These are phyloP conservation scores for Lagenorhynchus albirostris DNA, from an alignment of 2,113 vertebrate species.

Conservation along the genomic window DNA sequence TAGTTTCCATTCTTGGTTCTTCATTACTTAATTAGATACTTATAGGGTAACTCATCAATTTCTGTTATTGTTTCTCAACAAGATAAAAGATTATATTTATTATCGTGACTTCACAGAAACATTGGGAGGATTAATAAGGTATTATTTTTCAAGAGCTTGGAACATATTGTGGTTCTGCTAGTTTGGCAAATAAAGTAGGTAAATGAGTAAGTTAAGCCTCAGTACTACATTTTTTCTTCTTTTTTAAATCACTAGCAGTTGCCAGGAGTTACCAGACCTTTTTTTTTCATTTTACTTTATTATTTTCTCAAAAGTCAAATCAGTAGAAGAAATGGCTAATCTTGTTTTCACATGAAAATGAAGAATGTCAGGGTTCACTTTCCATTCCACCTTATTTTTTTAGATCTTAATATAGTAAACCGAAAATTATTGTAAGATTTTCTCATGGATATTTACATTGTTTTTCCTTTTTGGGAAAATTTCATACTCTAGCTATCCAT, in stretches of 20 bases:
- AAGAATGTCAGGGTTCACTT: neutral
- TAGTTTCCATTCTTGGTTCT: neutral
- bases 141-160: conserved; percentile 31
- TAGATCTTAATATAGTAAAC: neutral
- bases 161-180: neutral
- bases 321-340: neutral
- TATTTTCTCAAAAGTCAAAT: conserved; percentile 19
- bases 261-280: neutral
- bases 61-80: conserved; percentile 33
- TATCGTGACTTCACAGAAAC: conserved; percentile 14
- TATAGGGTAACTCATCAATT: neutral
- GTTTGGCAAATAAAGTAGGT: conserved; percentile 45
- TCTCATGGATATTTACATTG: neutral
- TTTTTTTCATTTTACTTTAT: neutral
- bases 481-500: neutral
- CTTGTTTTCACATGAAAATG: neutral
- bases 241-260: neutral
- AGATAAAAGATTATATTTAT: neutral
- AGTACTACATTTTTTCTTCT: neutral
- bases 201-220: neutral
- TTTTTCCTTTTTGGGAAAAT: conserved; percentile 6
- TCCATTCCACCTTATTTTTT: neutral
- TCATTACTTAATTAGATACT: conserved; percentile 1
- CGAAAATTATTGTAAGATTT: neutral
- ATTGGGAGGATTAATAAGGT: neutral